Evolutionary conservation across 2,888 invertebrate species (phyloP).

Genomic region (Dasypogon diadema): DNA sequence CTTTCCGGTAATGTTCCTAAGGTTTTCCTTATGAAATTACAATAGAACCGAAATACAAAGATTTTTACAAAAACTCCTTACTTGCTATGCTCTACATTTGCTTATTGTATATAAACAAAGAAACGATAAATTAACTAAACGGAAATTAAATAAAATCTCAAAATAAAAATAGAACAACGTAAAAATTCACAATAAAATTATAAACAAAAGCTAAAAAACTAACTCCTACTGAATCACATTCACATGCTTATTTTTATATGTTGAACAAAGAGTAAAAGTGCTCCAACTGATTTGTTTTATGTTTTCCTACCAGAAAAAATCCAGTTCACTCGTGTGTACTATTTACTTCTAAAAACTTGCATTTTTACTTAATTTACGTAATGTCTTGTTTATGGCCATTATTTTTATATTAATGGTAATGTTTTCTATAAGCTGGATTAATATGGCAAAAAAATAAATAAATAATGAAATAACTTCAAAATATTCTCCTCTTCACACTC

Average conservation of each 20-base stretch:
- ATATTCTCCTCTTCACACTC: too few species aligned
- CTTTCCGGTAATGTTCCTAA: background rate
- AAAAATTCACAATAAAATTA: conserved; percentile 18
- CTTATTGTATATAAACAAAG: conserved; percentile 29
- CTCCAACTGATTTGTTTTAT: conserved; percentile 6
- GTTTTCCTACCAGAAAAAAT: conserved; percentile 20
- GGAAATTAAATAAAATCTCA: conserved; percentile 30
- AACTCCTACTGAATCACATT: conserved; percentile 36
- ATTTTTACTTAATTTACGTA: conserved; percentile 22
- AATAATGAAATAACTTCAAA: too few species aligned
- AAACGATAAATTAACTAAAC: conserved; percentile 45
- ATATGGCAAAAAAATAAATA: background rate
- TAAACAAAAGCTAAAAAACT: conserved; percentile 20
- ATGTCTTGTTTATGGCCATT: conserved; percentile 39
- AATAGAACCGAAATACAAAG: conserved; percentile 44
- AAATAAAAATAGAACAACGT: conserved; percentile 22
- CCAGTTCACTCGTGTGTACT: too few species aligned
- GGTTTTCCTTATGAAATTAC: conserved; percentile 36
- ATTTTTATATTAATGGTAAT: background rate
- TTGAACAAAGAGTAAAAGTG: conserved; percentile 26
- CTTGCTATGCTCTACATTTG: conserved; percentile 13
- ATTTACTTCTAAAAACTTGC: conserved; percentile 5
- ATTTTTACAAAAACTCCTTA: conserved; percentile 44
- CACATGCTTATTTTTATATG: conserved; percentile 12
- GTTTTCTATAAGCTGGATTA: too few species aligned